These are phyloP conservation scores for Eledona agricola DNA, from an alignment of 2,888 invertebrate genomes.

Conservation along the genomic window DNA sequence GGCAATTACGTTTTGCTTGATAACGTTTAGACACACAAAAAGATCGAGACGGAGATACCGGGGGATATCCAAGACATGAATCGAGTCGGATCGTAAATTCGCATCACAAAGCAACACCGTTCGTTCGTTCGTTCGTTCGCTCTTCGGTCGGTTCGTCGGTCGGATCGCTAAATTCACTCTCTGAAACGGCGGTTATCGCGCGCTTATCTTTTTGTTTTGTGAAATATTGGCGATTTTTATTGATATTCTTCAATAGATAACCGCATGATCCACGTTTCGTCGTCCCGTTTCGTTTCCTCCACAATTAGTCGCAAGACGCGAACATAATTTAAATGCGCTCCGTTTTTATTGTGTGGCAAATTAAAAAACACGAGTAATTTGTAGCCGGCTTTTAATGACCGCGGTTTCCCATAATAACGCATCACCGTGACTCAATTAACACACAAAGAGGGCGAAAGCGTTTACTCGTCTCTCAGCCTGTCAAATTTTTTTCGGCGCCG, in stretches of 20 bases:
- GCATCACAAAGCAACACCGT: conserved; percentile 28
- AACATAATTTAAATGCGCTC: conserved; percentile 9
- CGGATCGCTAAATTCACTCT: conserved; percentile 10
- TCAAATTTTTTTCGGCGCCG: conserved; percentile 14
- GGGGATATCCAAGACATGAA: conserved; percentile 27
- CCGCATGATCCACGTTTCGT: conserved; percentile 7
- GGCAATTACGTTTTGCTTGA: conserved; percentile 33
- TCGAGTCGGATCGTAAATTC: conserved; percentile 28
- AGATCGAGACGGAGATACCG: conserved; percentile 30
- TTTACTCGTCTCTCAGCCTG: conserved; percentile 1
- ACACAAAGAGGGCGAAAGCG: conserved; percentile 11
- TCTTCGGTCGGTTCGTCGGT: no score
- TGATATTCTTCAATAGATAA: not conserved
- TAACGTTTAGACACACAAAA: conserved; percentile 34
- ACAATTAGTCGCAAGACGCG: no score
- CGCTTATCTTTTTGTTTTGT: conserved; percentile 9
- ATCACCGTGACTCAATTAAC: conserved; percentile 28
- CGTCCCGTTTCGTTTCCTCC: no score
- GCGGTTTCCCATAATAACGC: conserved; percentile 29
- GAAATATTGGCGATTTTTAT: conserved; percentile 8
- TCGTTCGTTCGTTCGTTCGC: no score
- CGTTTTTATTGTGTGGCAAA: conserved; percentile 10
- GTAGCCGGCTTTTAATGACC: conserved; percentile 21
- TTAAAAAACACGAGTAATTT: conserved; percentile 24
- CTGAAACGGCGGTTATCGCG: conserved; percentile 9